Percentiles rank a stretch among this genome's conserved stretches.
These are phyloP conservation scores for Ecdyonurus torrentis DNA, from an alignment of 2,888 invertebrate genomes.

Conservation along the genomic window DNA sequence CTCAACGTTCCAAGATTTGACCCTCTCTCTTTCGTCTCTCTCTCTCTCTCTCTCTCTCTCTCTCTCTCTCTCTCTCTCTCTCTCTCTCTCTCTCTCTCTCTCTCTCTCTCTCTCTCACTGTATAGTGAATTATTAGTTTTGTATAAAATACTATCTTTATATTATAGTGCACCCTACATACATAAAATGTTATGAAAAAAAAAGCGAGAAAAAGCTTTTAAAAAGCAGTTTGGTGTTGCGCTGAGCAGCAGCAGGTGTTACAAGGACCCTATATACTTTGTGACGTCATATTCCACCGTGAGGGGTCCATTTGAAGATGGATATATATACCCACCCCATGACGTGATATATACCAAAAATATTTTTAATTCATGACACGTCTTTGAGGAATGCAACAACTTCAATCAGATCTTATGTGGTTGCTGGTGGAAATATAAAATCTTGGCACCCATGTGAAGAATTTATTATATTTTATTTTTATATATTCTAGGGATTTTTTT, in stretches of 20 bases:
- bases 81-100: background rate
- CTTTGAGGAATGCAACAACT: too few relatives aligned
- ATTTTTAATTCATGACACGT: too few relatives aligned
- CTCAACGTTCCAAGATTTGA: too few relatives aligned
- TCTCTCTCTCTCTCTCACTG: background rate
- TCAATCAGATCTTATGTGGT: too few relatives aligned
- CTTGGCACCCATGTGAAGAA: too few relatives aligned
- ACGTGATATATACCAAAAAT: too few relatives aligned
- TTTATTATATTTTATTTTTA: too few relatives aligned
- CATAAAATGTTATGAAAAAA: background rate
- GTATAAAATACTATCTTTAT: background rate
- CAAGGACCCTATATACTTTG: background rate
- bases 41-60: background rate
- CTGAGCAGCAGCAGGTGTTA: too few relatives aligned
- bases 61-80: background rate
- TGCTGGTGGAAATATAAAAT: too few relatives aligned
- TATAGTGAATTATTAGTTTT: background rate
- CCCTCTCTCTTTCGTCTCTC: background rate
- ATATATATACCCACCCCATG: background rate
- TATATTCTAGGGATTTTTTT: too few relatives aligned
- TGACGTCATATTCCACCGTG: background rate
- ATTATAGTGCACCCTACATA: background rate
- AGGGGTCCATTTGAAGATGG: background rate
- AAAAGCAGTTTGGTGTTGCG: background rate
- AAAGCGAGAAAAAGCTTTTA: background rate